Percentiles rank a stretch among this genome's conserved stretches.
Evolutionary conservation across 2,888 invertebrate species (phyloP).

Genomic region (Drosophila merina): DNA sequence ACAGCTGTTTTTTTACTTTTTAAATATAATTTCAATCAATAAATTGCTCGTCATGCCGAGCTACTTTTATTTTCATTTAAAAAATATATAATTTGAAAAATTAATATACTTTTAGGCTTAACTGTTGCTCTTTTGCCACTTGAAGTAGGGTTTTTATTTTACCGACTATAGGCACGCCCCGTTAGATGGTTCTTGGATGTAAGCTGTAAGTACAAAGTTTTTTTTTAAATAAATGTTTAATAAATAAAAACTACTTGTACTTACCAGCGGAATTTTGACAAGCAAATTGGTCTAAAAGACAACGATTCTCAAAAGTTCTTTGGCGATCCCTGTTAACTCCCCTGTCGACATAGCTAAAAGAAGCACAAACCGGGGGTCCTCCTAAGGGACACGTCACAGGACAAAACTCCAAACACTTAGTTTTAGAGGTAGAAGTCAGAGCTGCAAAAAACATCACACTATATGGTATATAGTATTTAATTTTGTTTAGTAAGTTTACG

Average conservation of each 20-base stretch:
- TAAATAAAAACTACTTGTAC: background rate
- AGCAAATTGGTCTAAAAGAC: conserved; percentile 5
- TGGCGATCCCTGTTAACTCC: conserved; percentile 10
- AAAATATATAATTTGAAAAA: background rate
- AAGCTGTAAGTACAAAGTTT: conserved; percentile 8
- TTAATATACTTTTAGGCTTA: conserved; percentile 10
- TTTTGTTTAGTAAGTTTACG: conserved; percentile 15
- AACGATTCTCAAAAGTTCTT: conserved; percentile 6
- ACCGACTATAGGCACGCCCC: background rate
- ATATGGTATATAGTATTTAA: background rate
- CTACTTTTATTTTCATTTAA: background rate
- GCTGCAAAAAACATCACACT: background rate
- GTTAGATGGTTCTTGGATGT: conserved; percentile 10
- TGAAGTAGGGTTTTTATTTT: too few relatives aligned
- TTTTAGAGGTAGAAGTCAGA: background rate
- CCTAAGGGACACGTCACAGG: conserved; percentile 1
- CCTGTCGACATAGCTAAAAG: conserved; percentile 10
- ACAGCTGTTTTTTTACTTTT: background rate
- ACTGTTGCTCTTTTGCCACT: too few relatives aligned
- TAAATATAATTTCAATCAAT: background rate
- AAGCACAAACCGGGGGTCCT: conserved; percentile 19
- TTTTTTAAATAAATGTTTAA: background rate
- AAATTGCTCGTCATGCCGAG: background rate
- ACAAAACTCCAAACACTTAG: conserved; percentile 11
- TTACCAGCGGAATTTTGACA: conserved; percentile 19